Evolutionary conservation across 1,140 invertebrate species (phyloP).

Genomic region (Thereuonema tuberculata): DNA sequence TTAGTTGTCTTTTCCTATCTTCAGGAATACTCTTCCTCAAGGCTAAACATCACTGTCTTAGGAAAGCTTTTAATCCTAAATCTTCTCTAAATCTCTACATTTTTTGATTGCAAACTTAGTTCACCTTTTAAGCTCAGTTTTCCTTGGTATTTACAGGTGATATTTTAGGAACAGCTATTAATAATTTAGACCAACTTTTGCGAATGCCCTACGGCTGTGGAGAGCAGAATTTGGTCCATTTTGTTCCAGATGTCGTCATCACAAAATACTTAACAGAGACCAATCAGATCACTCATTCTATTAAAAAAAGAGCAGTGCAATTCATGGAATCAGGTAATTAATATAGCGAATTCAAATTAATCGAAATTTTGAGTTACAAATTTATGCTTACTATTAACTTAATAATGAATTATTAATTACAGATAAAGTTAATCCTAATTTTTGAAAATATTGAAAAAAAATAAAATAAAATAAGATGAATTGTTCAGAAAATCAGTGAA

Average conservation of each 20-base stretch:
- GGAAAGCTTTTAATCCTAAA: too few relatives aligned
- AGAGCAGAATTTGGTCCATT: conserved; percentile 88
- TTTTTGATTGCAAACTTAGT: not conserved
- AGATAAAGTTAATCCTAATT: too few relatives aligned
- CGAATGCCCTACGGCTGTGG: conserved; percentile 76
- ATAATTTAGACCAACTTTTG: conserved; percentile 58
- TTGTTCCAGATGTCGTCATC: conserved; percentile 78
- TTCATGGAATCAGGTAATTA: conserved; percentile 41
- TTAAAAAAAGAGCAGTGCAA: conserved; percentile 32
- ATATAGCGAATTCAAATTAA: not conserved
- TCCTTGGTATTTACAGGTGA: conserved; percentile 37
- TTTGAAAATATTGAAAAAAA: too few relatives aligned
- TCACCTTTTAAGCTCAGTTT: not conserved
- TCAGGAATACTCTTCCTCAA: too few relatives aligned
- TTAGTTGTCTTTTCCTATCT: too few relatives aligned
- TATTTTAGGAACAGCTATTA: conserved; percentile 55
- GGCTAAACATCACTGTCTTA: too few relatives aligned
- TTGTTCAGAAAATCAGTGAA: too few relatives aligned
- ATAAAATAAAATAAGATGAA: too few relatives aligned
- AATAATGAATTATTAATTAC: too few relatives aligned
- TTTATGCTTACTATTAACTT: too few relatives aligned
- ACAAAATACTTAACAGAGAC: conserved; percentile 53
- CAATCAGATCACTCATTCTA: conserved; percentile 26
- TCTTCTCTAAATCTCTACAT: too few relatives aligned
- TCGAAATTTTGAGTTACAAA: not conserved